A percentile compares a stretch with the other conserved stretches of the same genome.
These are phyloP conservation scores for Grus americana DNA, from an alignment of 2,113 vertebrate genomes.

Conservation along the genomic window DNA sequence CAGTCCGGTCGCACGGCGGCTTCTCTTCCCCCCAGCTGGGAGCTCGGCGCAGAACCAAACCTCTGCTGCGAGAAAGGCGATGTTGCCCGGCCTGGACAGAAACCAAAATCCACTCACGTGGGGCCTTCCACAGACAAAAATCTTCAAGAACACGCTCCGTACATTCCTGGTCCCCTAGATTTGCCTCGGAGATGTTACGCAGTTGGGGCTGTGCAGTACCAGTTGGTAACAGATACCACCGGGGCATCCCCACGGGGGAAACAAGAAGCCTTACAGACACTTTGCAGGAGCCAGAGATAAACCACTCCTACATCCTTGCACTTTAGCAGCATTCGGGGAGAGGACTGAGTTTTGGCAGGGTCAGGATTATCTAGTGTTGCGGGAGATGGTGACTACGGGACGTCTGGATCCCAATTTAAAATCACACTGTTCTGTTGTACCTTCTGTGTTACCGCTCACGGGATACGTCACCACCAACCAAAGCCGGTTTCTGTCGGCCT, in stretches of 20 bases:
- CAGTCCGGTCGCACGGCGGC: rapidly evolving
- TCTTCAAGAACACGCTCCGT: too few species aligned
- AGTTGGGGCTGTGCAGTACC: rapidly evolving
- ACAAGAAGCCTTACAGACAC: neutral
- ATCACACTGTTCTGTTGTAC: neutral
- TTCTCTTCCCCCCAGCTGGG: neutral
- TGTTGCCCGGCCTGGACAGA: rapidly evolving
- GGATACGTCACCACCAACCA: rapidly evolving
- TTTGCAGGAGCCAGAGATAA: neutral
- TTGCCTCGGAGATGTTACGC: rapidly evolving
- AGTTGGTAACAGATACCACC: neutral
- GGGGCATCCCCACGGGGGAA: neutral
- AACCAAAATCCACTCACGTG: neutral
- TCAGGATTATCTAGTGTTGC: neutral
- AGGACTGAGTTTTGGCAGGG: neutral
- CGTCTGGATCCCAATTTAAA: neutral
- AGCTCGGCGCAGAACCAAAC: rapidly evolving
- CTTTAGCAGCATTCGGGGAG: neutral
- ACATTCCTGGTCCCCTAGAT: neutral
- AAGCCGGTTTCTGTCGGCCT: neutral
- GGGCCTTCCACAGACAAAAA: neutral
- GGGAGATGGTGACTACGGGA: neutral
- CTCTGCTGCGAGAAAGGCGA: neutral
- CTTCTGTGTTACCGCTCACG: neutral
- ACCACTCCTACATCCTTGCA: rapidly evolving